Evolutionary conservation across 2,888 invertebrate genomes (phyloP), one percentile per base, ranked within the genome.

Genomic region (Clitarchus hookeri): DNA sequence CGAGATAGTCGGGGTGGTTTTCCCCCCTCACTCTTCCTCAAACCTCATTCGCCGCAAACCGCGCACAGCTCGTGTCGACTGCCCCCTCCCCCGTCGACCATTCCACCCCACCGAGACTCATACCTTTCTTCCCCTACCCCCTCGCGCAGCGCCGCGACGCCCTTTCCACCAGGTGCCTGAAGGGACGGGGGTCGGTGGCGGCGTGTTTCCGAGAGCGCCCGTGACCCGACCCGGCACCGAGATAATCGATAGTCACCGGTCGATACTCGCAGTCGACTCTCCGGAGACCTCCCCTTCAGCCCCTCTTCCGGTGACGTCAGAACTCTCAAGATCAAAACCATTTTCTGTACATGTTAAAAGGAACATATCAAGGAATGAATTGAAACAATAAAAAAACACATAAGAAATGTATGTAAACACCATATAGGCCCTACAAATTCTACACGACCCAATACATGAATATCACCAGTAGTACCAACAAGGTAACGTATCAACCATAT

Each of bases 211-310:
- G 65, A 11, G 65, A 6, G 65, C 19, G 65, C 65, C 65, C 65
- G 65, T 65, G 65, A 65, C 65, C 65, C 65, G 65, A 65, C 65
- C 65, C 23, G 65, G 65, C 65, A 65, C 19, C 65, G 65, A 65
- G 65, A 65, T 65, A 23, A 65, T 65, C 65, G 65, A 65, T 65
- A 65, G 65, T 65, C 65, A 6, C 12, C 65, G 65, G 13, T 65
- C 65, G 65, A 65, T 65, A 65, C 65, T 65, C 65, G 65, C 65
- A 65, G 65, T 65, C 65, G 65, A 65, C 65, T 65, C 65, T 65
- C 65, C 65, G 19, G 65, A 65, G 65, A n/a, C 65, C 11, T 16
- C 65, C 65, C 6, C 65, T 48, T 48, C 12, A 11, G 12, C 16
- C 16, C 48, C 48, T 16, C 36, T 36, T 4, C 36, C n/a, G n/a